A percentile compares a stretch with the other conserved stretches of the same genome.
These are phyloP conservation scores for Spodoptera litura DNA, from an alignment of 1,140 invertebrate species.

Conservation along the genomic window DNA sequence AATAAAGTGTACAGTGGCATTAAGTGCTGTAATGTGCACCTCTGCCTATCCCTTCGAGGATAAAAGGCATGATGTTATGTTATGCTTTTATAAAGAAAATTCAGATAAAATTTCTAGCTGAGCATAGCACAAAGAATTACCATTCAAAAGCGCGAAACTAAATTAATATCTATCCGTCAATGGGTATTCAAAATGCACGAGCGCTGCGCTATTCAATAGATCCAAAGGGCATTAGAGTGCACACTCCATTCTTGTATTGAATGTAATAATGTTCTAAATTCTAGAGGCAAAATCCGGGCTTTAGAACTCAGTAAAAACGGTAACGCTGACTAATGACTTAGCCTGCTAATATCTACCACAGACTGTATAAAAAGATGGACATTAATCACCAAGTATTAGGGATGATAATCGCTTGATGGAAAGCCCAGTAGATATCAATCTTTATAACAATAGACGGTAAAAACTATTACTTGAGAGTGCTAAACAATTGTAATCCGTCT, in stretches of 20 bases:
- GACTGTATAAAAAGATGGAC: too few species aligned
- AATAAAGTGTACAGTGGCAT: too few species aligned
- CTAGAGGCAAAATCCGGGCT: not conserved
- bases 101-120: not conserved
- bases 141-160: not conserved
- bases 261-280: conserved; percentile 26
- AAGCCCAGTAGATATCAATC: too few species aligned
- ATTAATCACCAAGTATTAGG: too few species aligned
- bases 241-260: conserved; percentile 14
- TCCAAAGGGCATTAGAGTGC: conserved; percentile 8
- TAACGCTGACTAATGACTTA: too few species aligned
- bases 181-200: conserved; percentile 21
- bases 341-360: too few species aligned
- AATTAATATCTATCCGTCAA: conserved; percentile 24
- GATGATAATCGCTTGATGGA: too few species aligned
- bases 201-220: conserved; percentile 16
- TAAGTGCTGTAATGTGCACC: too few species aligned
- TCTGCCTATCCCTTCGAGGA: too few species aligned
- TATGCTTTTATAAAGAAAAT: too few species aligned
- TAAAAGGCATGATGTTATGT: too few species aligned
- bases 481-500: conserved; percentile 17
- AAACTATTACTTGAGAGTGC: not conserved
- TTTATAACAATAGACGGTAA: too few species aligned
- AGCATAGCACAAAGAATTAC: not conserved
- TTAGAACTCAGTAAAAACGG: not conserved